phyloP scores from a whole-genome alignment of 2,888 invertebrate species.

The Drosophila austrosaltans region DNA sequence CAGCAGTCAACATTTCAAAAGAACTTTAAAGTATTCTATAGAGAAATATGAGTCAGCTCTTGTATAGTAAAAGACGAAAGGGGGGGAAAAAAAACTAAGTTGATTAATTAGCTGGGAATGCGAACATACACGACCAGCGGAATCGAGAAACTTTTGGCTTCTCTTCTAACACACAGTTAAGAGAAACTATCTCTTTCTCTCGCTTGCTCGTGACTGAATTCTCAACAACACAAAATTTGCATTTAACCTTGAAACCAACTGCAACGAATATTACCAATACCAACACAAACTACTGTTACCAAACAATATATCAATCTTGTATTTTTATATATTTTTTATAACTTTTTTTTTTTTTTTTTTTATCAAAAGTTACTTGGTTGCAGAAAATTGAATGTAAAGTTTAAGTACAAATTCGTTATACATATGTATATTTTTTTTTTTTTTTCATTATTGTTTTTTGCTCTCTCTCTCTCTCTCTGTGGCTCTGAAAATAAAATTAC shows the following conservation, averaged over 20 bases:
- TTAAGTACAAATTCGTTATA: constrained; percentile 18
- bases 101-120: constrained; percentile 74
- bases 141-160: constrained; percentile 19
- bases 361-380: background rate
- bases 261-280: constrained; percentile 8
- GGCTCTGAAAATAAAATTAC: constrained; percentile 64
- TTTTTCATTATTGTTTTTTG: constrained; percentile 9
- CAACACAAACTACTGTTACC: background rate
- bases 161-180: too few species aligned
- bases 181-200: background rate
- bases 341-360: background rate
- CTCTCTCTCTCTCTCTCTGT: constrained; percentile 4
- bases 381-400: background rate
- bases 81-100: constrained; percentile 7
- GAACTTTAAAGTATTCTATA: background rate
- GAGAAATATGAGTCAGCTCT: constrained; percentile 13
- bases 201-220: background rate
- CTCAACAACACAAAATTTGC: constrained; percentile 30
- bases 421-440: constrained; percentile 21
- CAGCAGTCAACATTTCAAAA: background rate
- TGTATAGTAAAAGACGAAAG: background rate
- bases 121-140: constrained; percentile 18
- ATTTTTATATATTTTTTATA: background rate
- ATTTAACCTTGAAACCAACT: constrained; percentile 38
- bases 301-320: background rate